phyloP scores from a whole-genome alignment of 2,888 invertebrate species.

The Sphaerophoria rueppellii region DNA sequence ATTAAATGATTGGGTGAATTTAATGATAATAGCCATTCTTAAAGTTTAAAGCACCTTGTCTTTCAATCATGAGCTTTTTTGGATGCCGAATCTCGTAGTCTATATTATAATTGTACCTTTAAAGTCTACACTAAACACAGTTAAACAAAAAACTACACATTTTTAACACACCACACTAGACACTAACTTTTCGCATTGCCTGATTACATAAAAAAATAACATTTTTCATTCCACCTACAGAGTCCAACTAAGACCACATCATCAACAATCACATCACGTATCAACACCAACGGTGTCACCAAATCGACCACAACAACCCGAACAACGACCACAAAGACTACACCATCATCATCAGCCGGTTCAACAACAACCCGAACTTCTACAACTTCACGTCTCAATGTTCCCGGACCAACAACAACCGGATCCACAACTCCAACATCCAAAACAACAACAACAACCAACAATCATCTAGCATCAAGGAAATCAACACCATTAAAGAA shows the following conservation, averaged over 20 bases:
- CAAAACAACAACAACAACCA: slow-evolving; percentile 58
- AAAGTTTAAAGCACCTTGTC: too few species aligned
- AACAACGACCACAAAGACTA: slow-evolving; percentile 66
- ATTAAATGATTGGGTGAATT: too few species aligned
- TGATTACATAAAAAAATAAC: slow-evolving; percentile 4
- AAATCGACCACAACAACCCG: slow-evolving; percentile 66
- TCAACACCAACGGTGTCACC: slow-evolving; percentile 61
- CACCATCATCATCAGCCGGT: slow-evolving; percentile 53
- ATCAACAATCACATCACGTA: slow-evolving; percentile 63
- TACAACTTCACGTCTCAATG: slow-evolving; percentile 56
- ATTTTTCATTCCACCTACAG: slow-evolving; percentile 36
- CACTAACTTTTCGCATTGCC: neutral
- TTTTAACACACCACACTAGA: neutral
- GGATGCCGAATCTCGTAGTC: too few species aligned
- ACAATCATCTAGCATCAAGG: slow-evolving; percentile 55
- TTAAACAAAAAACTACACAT: neutral
- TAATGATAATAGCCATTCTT: too few species aligned
- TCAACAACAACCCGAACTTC: slow-evolving; percentile 58
- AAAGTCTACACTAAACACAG: too few species aligned
- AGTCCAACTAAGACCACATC: slow-evolving; percentile 71
- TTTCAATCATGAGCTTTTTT: too few species aligned
- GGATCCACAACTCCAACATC: slow-evolving; percentile 68
- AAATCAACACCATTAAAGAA: slow-evolving; percentile 70
- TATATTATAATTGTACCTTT: too few species aligned
- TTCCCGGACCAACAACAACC: slow-evolving; percentile 55